These are phyloP conservation scores for Colistium nudipinnis DNA, from an alignment of 2,113 vertebrate genomes.

Conservation along the genomic window DNA sequence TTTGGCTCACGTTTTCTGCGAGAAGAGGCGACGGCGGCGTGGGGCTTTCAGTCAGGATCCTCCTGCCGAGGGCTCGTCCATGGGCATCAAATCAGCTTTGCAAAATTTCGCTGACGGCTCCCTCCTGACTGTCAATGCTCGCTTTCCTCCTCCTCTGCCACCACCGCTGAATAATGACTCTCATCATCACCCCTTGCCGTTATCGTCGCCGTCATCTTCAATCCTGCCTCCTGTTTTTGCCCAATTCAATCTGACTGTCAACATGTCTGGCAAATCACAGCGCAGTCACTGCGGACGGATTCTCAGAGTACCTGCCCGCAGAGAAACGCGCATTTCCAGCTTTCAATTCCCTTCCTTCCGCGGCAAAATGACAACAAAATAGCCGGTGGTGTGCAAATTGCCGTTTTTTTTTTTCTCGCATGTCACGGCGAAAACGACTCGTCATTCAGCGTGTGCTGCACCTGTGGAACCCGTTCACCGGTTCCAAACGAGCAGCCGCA, in stretches of 20 bases:
- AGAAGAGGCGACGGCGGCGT: conserved; percentile 14
- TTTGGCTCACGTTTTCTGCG: conserved; percentile 2
- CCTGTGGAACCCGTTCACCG: conserved; percentile 48
- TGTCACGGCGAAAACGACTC: conserved; percentile 26
- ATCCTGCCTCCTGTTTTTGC: conserved; percentile 38
- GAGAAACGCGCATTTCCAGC: conserved; percentile 7
- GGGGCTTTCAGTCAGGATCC: conserved; percentile 37
- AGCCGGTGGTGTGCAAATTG: conserved; percentile 44
- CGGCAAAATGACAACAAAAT: conserved; percentile 40
- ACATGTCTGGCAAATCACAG: conserved; percentile 5
- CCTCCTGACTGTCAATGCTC: conserved; percentile 53
- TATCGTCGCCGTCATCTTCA: conserved; percentile 37
- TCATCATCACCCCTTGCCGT: conserved; percentile 38
- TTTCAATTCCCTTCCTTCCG: conserved; percentile 19
- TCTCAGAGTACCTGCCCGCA: conserved; percentile 1
- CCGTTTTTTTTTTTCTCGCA: conserved; percentile 25
- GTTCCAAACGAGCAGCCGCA: conserved; percentile 14
- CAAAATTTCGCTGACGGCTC: conserved; percentile 57
- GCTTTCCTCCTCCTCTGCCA: conserved; percentile 42
- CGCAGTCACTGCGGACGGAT: neutral
- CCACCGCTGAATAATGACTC: conserved; percentile 35
- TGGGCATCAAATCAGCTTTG: conserved; percentile 61
- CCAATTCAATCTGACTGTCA: conserved; percentile 19
- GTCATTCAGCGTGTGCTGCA: conserved; percentile 41
- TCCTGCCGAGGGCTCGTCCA: conserved; percentile 48